Conservation (phyloP, 2,113 vertebrate genomes). For the Chiloscyllium plagiosum region DNA sequence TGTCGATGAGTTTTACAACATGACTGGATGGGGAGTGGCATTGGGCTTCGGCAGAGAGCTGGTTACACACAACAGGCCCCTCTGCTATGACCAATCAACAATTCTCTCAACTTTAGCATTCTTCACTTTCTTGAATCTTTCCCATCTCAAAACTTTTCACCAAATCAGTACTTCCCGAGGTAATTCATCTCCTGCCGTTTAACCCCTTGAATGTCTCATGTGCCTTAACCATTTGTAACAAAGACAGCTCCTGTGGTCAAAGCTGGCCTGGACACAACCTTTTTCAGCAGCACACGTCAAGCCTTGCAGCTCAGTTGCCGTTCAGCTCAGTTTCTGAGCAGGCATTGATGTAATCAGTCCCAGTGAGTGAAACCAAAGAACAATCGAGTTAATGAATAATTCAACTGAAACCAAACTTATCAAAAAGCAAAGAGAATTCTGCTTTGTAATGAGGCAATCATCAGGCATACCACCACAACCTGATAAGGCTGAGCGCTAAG, state of each 20-base stretch:
- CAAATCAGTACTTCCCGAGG: background rate
- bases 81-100: no score
- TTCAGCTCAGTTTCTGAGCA: background rate
- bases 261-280: background rate
- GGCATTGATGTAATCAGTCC: background rate
- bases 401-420: conserved; percentile 58
- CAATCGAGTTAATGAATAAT: conserved; percentile 68
- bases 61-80: background rate
- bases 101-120: background rate
- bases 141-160: background rate
- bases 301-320: background rate
- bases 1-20: background rate
- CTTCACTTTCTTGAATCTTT: background rate
- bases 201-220: background rate
- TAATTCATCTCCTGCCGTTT: background rate
- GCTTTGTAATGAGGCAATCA: background rate
- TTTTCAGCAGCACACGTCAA: background rate
- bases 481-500: background rate
- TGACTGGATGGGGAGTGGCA: background rate
- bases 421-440: conserved; percentile 45
- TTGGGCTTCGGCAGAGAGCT: background rate
- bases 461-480: background rate
- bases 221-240: background rate
- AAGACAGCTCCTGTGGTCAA: background rate
- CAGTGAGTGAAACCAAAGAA: conserved; percentile 47